Evolutionary conservation across 1,140 invertebrate genomes (phyloP).

Genomic region (Trichonephila inaurata): DNA sequence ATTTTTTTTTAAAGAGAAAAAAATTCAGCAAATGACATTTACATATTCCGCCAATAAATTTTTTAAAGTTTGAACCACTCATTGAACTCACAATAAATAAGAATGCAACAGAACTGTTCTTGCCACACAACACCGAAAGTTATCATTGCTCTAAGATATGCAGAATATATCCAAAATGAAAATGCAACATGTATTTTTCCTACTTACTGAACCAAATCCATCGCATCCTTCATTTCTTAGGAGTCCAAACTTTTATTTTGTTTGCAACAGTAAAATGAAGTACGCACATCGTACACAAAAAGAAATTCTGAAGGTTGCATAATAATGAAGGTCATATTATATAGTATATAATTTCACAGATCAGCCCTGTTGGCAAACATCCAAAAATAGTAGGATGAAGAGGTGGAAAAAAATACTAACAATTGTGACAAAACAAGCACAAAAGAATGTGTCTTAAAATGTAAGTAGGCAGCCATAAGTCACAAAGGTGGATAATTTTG

Average conservation of each 20-base stretch:
- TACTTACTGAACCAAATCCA: background rate
- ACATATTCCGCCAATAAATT: too few species aligned
- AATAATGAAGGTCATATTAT: background rate
- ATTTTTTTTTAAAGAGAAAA: too few species aligned
- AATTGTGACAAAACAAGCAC: background rate
- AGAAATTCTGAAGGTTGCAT: background rate
- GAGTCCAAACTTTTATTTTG: background rate
- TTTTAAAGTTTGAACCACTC: too few species aligned
- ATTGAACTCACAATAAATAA: too few species aligned
- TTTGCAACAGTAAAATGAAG: background rate
- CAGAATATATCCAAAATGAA: too few species aligned
- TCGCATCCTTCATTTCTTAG: background rate
- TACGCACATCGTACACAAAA: background rate
- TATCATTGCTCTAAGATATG: too few species aligned
- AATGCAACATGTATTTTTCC: background rate
- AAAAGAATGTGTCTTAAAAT: background rate
- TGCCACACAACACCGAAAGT: too few species aligned
- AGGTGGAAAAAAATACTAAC: background rate
- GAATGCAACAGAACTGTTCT: too few species aligned
- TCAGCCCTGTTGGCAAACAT: constrained; percentile 5
- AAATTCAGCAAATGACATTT: too few species aligned
- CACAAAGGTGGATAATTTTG: background rate
- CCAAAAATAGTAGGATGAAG: constrained; percentile 4
- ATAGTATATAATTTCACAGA: background rate
- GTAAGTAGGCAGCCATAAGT: constrained; percentile 19